These are phyloP conservation scores for Stegodyphus mimosarum DNA, from an alignment of 1,140 invertebrate genomes.

Conservation along the genomic window DNA sequence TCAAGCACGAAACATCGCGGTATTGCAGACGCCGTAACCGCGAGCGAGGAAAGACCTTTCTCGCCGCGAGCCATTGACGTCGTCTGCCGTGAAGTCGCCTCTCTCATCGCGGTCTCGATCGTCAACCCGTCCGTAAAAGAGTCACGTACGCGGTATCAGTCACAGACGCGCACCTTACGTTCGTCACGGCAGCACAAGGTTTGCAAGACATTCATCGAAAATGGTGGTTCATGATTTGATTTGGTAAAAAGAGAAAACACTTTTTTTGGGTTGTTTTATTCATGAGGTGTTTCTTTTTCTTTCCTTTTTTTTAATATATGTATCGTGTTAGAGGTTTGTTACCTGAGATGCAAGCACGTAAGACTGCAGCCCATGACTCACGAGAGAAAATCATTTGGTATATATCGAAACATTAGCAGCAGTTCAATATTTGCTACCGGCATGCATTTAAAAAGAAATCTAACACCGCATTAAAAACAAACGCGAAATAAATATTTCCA, in stretches of 20 bases:
- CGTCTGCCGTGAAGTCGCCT: not conserved
- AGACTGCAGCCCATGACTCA: constrained; percentile 9
- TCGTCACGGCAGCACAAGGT: constrained; percentile 21
- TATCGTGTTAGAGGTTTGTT: not conserved
- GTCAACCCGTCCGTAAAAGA: constrained; percentile 30
- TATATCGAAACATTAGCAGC: too few relatives aligned
- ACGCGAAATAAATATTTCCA: too few relatives aligned
- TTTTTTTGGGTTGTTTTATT: constrained; percentile 4
- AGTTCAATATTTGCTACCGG: too few relatives aligned
- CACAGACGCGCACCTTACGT: constrained; percentile 25
- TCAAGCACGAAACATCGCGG: constrained; percentile 9
- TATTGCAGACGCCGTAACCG: too few relatives aligned
- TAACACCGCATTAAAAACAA: too few relatives aligned
- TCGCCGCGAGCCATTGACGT: not conserved
- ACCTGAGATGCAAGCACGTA: not conserved
- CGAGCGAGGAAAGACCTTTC: too few relatives aligned
- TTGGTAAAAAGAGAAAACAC: constrained; percentile 11
- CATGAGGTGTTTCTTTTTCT: not conserved
- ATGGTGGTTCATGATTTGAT: constrained; percentile 29
- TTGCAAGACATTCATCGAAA: not conserved
- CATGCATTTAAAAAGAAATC: too few relatives aligned
- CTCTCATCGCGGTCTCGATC: not conserved
- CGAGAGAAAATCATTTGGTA: too few relatives aligned
- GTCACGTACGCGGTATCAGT: constrained; percentile 40
- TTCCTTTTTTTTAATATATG: not conserved